These are phyloP conservation scores for Calephelis perditalis DNA, from an alignment of 2,888 invertebrate genomes.

Conservation along the genomic window DNA sequence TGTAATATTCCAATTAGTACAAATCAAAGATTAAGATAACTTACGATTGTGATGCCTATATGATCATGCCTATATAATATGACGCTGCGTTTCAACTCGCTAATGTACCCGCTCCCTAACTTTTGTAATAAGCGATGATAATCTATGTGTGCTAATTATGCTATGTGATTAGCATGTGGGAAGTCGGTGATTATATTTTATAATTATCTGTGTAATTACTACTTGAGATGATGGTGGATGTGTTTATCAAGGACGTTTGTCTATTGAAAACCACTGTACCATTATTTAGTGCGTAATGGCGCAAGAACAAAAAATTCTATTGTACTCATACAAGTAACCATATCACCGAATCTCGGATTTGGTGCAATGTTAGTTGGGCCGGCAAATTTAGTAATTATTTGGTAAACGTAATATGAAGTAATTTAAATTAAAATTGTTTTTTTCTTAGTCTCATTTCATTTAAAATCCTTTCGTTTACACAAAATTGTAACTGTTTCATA, in stretches of 20 bases:
- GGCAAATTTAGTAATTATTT: no score
- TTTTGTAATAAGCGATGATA: constrained; percentile 27
- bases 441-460: no score
- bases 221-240: constrained; percentile 18
- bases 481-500: no score
- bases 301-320: constrained; percentile 2
- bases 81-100: background rate
- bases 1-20: constrained; percentile 16
- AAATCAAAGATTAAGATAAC: no score
- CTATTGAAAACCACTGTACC: constrained; percentile 10
- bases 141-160: constrained; percentile 47
- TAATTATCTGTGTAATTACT: constrained; percentile 32
- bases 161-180: constrained; percentile 39
- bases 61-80: no score
- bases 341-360: no score
- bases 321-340: background rate
- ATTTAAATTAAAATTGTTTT: no score
- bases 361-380: no score
- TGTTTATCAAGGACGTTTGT: constrained; percentile 10
- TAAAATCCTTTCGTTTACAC: no score
- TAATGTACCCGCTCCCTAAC: constrained; percentile 17
- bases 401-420: no score
- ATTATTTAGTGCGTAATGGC: background rate
- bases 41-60: no score
- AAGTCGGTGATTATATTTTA: constrained; percentile 31